Evolutionary conservation across 2,113 vertebrate genomes (phyloP), one percentile per base, ranked within the genome.

Genomic region (Symphodus melops): DNA sequence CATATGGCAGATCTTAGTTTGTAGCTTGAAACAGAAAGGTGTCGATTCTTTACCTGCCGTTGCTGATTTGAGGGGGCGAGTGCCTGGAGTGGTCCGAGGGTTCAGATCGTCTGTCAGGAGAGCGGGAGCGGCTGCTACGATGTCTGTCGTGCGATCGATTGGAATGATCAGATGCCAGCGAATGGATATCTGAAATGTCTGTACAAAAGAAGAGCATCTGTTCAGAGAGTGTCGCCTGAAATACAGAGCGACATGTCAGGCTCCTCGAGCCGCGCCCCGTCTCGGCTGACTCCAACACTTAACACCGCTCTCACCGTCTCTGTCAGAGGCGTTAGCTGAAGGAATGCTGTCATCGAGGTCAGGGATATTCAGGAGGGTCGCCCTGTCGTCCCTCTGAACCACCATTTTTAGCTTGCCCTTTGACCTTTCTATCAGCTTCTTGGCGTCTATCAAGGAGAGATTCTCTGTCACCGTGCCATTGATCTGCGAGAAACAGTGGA

Each of bases 161-260:
- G 81, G 98, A 99, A 95, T 98, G 98, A 93, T 99, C 97, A 69
- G 98, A 99, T 86, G 95, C 96, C 94, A 99, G 91, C 72, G 98
- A 99, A 93, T 99, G 98, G 92, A 99, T 98, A 94, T 99, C 98
- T 95, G 98, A 99, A 95, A 99, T 98, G 93, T 99, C 98, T 99
- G 93, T n/a, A 75, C 82, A 20, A 84, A 65, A 88, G n/a, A 56
- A 56, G n/a, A 82, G 74, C 28, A 28, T 20, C 25, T 44, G 68
- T 81, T 90, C 17, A 90, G 25, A 0, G 8, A 51, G 14, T 0
- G 4, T 59, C 12, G 11, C 20, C 54, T 42, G 25, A 83, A 51
- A 72, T 0, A 37, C 19, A 37, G 52, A 11, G 21, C 0, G 25
- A 77, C 62, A 65, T n/a, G 52, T 59, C 19, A 8, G 72, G 25